Percentiles rank a stretch among this genome's conserved stretches.
phyloP scores from a whole-genome alignment of 2,113 vertebrate genomes.

The Peucedramus taeniatus region DNA sequence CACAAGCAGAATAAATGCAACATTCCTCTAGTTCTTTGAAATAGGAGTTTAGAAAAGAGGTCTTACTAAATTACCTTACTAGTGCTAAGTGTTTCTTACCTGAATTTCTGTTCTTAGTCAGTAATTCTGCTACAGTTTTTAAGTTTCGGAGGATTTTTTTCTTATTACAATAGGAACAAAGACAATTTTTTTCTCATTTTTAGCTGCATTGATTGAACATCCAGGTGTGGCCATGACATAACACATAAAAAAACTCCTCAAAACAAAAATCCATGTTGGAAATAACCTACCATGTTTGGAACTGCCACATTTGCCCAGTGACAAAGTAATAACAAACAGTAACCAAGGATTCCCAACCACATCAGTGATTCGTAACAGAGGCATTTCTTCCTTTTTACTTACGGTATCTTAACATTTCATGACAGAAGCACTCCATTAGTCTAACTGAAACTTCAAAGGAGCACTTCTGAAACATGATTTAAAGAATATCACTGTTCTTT shows the following conservation, averaged over 20 bases:
- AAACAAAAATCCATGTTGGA: not conserved
- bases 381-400: not conserved
- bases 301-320: not conserved
- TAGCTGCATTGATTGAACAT: not conserved
- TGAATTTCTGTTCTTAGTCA: not conserved
- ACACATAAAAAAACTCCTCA: too few species aligned
- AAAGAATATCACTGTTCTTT: not conserved
- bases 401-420: not conserved
- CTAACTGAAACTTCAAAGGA: not conserved
- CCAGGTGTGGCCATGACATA: not conserved
- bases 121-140: not conserved
- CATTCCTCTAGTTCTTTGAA: not conserved
- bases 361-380: not conserved
- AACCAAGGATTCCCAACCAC: not conserved
- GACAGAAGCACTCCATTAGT: not conserved
- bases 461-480: not conserved
- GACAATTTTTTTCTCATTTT: not conserved
- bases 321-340: not conserved
- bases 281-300: not conserved
- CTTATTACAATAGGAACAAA: not conserved
- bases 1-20: not conserved
- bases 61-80: not conserved
- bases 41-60: not conserved
- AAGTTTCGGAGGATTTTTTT: not conserved
- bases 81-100: not conserved